Evolutionary conservation across 2,888 invertebrate species (phyloP).

Genomic region (Megaustenia siamemsis): DNA sequence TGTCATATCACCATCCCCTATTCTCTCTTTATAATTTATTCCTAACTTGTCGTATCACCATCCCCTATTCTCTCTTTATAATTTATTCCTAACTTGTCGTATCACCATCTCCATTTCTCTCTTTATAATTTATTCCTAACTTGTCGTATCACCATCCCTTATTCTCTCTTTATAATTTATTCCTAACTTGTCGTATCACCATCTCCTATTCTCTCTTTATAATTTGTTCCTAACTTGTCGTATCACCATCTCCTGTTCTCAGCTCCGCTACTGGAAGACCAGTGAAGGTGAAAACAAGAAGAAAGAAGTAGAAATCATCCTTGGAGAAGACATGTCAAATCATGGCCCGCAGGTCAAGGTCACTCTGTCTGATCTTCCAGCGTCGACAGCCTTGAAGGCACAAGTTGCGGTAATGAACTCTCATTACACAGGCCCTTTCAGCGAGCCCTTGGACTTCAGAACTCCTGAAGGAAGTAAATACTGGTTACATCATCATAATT

Average conservation of each 20-base stretch:
- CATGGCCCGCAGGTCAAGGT: constrained; percentile 69
- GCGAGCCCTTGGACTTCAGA: constrained; percentile 85
- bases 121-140: too few species aligned
- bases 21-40: too few species aligned
- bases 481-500: background rate
- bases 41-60: too few species aligned
- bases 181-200: too few species aligned
- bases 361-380: constrained; percentile 72
- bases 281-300: constrained; percentile 81
- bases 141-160: too few species aligned
- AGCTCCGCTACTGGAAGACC: constrained; percentile 96
- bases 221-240: too few species aligned
- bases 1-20: too few species aligned
- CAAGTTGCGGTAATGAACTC: constrained; percentile 95
- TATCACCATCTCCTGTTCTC: background rate
- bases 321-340: constrained; percentile 57
- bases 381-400: constrained; percentile 87
- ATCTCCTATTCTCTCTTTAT: too few species aligned
- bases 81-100: too few species aligned
- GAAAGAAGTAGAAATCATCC: constrained; percentile 69
- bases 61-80: too few species aligned
- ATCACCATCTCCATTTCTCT: too few species aligned
- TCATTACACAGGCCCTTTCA: constrained; percentile 92
- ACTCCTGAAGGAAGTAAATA: constrained; percentile 77
- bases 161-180: too few species aligned